phyloP scores from a whole-genome alignment of 2,888 invertebrate genomes.

The Diarsia rubi region DNA sequence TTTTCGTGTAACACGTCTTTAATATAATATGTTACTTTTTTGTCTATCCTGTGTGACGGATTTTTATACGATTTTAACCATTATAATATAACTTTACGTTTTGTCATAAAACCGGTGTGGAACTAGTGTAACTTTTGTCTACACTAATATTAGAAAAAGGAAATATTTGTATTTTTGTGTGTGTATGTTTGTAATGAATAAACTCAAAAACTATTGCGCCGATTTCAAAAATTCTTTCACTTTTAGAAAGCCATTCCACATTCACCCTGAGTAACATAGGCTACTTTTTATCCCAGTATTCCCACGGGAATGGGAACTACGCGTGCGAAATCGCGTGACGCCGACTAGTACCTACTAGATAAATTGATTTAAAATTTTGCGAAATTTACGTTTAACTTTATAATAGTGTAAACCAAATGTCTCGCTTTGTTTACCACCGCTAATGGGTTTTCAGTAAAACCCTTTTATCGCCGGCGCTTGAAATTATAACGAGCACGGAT shows the following conservation, averaged over 20 bases:
- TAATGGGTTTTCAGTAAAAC: slow-evolving; percentile 6
- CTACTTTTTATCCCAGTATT: too few relatives aligned
- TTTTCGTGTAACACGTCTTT: background rate
- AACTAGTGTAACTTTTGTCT: background rate
- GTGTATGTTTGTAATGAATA: too few relatives aligned
- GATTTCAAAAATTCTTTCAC: too few relatives aligned
- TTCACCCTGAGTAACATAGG: too few relatives aligned
- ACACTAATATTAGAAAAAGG: too few relatives aligned
- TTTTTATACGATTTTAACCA: background rate
- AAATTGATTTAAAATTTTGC: background rate
- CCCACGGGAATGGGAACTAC: too few relatives aligned
- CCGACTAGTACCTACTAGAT: too few relatives aligned
- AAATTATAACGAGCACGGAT: slow-evolving; percentile 14
- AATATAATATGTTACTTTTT: background rate
- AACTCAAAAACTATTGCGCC: too few relatives aligned
- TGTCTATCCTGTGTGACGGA: background rate
- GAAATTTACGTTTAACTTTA: background rate
- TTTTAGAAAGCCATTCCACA: too few relatives aligned
- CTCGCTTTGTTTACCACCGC: background rate
- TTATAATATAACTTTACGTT: background rate
- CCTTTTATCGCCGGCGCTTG: slow-evolving; percentile 1
- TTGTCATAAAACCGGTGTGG: background rate
- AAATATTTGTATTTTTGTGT: too few relatives aligned
- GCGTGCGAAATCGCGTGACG: too few relatives aligned
- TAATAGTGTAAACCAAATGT: background rate